Conservation (phyloP, 1,140 invertebrate species). For the Arion vulgaris region DNA sequence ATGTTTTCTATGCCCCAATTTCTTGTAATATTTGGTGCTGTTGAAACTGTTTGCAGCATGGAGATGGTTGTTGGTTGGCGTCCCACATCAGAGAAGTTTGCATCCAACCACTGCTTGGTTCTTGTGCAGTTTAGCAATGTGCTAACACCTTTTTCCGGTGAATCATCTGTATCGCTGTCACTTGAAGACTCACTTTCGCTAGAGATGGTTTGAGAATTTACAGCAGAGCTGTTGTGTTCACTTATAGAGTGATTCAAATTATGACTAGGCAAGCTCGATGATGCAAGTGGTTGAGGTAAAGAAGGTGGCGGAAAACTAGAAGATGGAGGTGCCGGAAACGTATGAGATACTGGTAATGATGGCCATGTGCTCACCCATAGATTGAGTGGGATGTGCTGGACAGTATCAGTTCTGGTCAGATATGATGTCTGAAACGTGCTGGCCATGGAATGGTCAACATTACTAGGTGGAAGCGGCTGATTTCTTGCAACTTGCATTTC, state of each 20-base stretch:
- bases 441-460: constrained; percentile 5
- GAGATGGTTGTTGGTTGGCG: background rate
- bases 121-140: background rate
- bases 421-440: constrained; percentile 13
- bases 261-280: background rate
- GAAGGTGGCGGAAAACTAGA: background rate
- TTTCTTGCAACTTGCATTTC: background rate
- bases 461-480: background rate
- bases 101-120: constrained; percentile 35
- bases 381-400: constrained; percentile 35
- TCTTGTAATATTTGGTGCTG: background rate
- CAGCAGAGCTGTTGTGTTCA: background rate
- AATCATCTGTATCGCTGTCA: constrained; percentile 25
- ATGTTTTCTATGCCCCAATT: background rate
- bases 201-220: constrained; percentile 15
- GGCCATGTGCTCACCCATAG: constrained; percentile 37
- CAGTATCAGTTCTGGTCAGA: constrained; percentile 14
- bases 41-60: background rate
- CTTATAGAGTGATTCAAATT: background rate
- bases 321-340: constrained; percentile 24
- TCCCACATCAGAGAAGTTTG: constrained; percentile 15
- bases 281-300: background rate
- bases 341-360: constrained; percentile 17
- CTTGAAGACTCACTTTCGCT: constrained; percentile 35
- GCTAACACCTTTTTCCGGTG: background rate